Base-by-base conservation (phyloP, 1,140 invertebrate genomes). In the Macrosteles quadrilineatus region DNA sequence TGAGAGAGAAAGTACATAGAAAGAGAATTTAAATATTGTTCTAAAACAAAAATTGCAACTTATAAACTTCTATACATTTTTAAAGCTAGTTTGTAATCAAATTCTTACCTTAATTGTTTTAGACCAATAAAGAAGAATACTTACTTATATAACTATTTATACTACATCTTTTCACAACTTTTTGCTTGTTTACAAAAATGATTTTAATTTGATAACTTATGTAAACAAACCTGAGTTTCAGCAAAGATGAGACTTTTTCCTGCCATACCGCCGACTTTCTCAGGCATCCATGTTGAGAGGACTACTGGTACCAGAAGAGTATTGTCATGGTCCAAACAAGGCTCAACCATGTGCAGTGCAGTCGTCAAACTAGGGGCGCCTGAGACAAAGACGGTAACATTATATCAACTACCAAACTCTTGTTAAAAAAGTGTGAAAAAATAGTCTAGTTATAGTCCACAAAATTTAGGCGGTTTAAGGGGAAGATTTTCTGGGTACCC, bases 301-400 rank as follows among this genome's bases (percentile, higher is more conserved):
- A 96, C 87, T 75, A 93, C 88, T 0, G 94, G 94, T 29, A 87
- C 85, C 0, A 95, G 83, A 21, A 87, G 81, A 75, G 94, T 91
- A 76, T 94, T 90, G 81, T 95, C 91, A 78, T 97, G 94, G 67
- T 93, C 91, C 70, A 90, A 82, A 80, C 94, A 97, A 0, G 92
- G 88, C 3, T 82, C 81, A n/a, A 81, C 69, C 65, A 59, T 72
- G 45, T 74, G 75, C 25, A 72, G 30, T 9, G 69, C 55, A 29
- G 70, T 70, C 14, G 67, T 71, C 12, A 73, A 55, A 2, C 74
- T 73, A 43, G 66, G 59, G 27, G 69, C 69, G 29, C 69, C 72
- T 73, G 30, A 14, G 36, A 76, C 76, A 81, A 81, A 92, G 91
- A n/a, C n/a, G n/a, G n/a, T n/a, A n/a, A n/a, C n/a, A n/a, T n/a